phyloP scores from a whole-genome alignment of 2,888 invertebrate species.

The Noctua janthe region DNA sequence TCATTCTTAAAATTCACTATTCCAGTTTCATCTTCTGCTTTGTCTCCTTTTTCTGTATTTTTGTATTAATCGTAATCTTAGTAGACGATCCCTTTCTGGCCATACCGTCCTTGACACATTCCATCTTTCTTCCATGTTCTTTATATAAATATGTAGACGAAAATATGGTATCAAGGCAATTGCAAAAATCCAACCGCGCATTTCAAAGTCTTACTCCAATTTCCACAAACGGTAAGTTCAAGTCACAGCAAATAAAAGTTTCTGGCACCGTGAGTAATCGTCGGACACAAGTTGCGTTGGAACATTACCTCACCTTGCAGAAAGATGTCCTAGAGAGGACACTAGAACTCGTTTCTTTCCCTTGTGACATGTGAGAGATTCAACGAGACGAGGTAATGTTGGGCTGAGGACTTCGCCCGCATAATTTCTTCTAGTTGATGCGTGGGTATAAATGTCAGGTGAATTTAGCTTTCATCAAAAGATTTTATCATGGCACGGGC shows the following conservation, averaged over 20 bases:
- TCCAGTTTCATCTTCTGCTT: background rate
- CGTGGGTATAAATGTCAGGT: constrained; percentile 6
- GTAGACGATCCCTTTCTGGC: background rate
- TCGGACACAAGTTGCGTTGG: constrained; percentile 35
- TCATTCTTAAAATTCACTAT: background rate
- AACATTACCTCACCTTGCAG: constrained; percentile 46
- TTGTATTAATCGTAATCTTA: background rate
- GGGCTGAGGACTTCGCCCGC: constrained; percentile 26
- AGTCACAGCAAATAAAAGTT: constrained; percentile 43
- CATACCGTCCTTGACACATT: background rate
- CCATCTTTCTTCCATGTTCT: background rate
- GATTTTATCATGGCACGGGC: background rate
- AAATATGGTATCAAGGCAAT: background rate
- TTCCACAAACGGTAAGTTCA: constrained; percentile 25
- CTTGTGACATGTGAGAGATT: constrained; percentile 49
- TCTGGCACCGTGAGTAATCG: constrained; percentile 50
- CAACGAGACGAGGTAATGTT: constrained; percentile 49
- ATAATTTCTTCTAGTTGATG: constrained; percentile 25
- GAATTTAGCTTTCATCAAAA: background rate
- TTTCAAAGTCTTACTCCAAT: constrained; percentile 10
- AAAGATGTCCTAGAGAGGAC: constrained; percentile 55
- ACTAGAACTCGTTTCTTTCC: constrained; percentile 52
- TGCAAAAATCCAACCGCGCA: background rate
- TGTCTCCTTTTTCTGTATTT: background rate
- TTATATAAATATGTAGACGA: background rate